These are phyloP conservation scores for Notothenia rossii DNA, from an alignment of 2,113 vertebrate species.

Conservation along the genomic window DNA sequence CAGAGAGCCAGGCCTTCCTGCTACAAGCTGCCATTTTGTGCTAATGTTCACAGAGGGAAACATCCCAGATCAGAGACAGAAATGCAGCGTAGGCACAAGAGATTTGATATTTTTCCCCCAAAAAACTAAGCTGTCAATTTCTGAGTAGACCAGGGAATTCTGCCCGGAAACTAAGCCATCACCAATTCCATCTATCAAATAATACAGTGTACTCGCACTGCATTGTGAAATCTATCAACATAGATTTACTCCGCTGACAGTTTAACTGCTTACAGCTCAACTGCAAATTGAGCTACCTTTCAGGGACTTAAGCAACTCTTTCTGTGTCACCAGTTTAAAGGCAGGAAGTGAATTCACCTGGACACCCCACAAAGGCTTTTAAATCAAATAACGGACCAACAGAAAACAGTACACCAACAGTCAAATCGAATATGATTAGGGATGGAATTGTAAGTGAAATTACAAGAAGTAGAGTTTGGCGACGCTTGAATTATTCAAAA, in stretches of 20 bases:
- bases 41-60: neutral
- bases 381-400: too few species aligned
- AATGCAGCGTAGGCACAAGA: neutral
- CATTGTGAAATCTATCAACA: neutral
- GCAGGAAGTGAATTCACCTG: too few species aligned
- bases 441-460: too few species aligned
- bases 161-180: neutral
- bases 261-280: neutral
- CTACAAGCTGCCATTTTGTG: constrained; percentile 15
- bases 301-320: too few species aligned
- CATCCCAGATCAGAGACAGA: neutral
- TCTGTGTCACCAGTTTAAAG: neutral
- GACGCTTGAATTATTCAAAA: too few species aligned
- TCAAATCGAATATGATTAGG: too few species aligned
- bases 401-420: too few species aligned
- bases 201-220: too few species aligned
- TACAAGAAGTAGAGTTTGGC: too few species aligned
- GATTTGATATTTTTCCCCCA: neutral
- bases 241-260: neutral
- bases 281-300: neutral
- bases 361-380: too few species aligned
- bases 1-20: neutral
- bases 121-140: neutral
- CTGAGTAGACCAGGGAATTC: neutral
- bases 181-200: neutral